phyloP scores from a whole-genome alignment of 2,888 invertebrate genomes.

The Alloscopus bannaensis region DNA sequence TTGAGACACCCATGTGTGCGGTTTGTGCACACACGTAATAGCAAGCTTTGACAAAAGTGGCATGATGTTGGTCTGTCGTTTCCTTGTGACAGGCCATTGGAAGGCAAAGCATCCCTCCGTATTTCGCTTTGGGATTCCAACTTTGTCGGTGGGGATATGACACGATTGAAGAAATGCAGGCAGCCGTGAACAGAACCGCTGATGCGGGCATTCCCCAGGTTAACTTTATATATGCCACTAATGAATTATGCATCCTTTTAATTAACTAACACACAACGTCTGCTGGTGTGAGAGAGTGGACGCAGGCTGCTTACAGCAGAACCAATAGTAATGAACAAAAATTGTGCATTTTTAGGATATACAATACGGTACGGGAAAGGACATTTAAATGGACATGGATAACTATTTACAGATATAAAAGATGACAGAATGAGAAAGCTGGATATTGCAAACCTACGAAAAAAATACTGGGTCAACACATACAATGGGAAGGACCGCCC shows the following conservation, averaged over 20 bases:
- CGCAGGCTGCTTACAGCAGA: neutral
- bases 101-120: slow-evolving; percentile 87
- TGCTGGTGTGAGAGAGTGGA: slow-evolving; percentile 2
- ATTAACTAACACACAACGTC: slow-evolving; percentile 19
- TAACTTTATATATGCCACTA: slow-evolving; percentile 64
- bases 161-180: slow-evolving; percentile 80
- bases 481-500: no score
- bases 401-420: no score
- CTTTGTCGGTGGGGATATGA: slow-evolving; percentile 84
- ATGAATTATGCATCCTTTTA: slow-evolving; percentile 5
- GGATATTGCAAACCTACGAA: no score
- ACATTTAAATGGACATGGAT: no score
- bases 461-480: no score
- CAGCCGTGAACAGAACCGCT: slow-evolving; percentile 82
- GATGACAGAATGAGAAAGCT: no score
- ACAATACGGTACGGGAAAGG: slow-evolving; percentile 70
- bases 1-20: neutral
- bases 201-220: slow-evolving; percentile 86
- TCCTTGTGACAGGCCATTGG: slow-evolving; percentile 78
- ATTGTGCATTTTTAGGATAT: slow-evolving; percentile 54
- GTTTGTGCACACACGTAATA: slow-evolving; percentile 6
- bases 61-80: slow-evolving; percentile 1
- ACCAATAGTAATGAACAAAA: slow-evolving; percentile 13
- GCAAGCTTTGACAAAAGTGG: neutral
- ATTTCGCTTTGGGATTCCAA: slow-evolving; percentile 93